Base-by-base conservation (phyloP, 2,888 invertebrate species). In the Caenorhabditis sp. region DNA sequence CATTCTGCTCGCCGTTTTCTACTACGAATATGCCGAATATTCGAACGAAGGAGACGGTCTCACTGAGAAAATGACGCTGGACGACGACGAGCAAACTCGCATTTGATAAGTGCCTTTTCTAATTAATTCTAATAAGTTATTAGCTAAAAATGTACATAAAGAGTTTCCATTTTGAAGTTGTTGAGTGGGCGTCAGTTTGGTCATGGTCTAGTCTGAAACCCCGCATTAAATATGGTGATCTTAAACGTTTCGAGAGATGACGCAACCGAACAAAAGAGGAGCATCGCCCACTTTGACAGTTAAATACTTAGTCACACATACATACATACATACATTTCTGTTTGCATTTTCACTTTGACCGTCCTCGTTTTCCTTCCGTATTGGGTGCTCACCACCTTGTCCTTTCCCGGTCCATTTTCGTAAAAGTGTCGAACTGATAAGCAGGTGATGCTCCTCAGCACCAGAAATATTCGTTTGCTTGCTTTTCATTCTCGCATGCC, bases 1-100 rank as follows among this genome's bases (percentile, higher is more conserved):
- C 89, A 92, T 93, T 30, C 89, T 92, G 2, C 93, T 97, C 92
- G 93, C 95, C 0, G 91, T 92, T 88, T 92, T 92, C 77, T 96
- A 96, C 90, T 93, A 92, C 55, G 77, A 84, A 35, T 84, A 84
- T 59, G 79, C 78, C 9, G 75, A 81, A 48, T 80, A 73, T 22
- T 52, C 53, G 15, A 45, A 52, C 1, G 56, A 62, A 30, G 48
- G 15, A 0, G 78, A 78, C 17, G 68, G 17, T 15, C 50, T 68
- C 13, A 52, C 41, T 1, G 68, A 59, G n/a, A 59, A 68, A 35
- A 43, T 52, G 50, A 52, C 35, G 43, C 13, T 52, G n/a, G n/a
- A n/a, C 26, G 68, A 68, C 11, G 52, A 68, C 22, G 66, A 66
- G 30, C 66, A 58, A 1, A 56, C 66, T 37, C 66, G 66, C 56